phyloP scores from a whole-genome alignment of 2,113 vertebrate genomes.

The Rhabdornis inornatus region DNA sequence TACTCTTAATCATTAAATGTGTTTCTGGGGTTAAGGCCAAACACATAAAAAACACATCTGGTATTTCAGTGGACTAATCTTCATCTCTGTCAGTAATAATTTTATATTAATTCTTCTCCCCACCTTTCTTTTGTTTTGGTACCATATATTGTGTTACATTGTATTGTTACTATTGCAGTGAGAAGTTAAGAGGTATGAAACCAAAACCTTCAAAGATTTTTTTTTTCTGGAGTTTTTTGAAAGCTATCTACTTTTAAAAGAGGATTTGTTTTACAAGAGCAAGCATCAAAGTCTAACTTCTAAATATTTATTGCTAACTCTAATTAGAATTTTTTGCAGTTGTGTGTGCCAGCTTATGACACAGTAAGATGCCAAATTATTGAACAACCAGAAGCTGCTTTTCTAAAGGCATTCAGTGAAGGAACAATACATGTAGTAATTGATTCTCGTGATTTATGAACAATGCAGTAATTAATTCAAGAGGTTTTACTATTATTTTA shows the following conservation, averaged over 20 bases:
- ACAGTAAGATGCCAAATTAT: neutral
- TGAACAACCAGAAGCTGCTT: neutral
- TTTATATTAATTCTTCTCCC: neutral
- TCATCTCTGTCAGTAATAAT: neutral
- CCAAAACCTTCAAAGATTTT: neutral
- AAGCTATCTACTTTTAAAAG: neutral
- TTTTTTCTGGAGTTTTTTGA: neutral
- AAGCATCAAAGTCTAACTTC: neutral
- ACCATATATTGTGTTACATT: neutral
- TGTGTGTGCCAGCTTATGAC: neutral
- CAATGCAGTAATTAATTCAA: neutral
- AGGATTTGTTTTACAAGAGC: neutral
- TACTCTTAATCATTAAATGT: neutral
- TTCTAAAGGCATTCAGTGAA: neutral
- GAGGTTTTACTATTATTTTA: neutral
- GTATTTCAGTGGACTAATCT: neutral
- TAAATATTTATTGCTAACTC: slow-evolving; percentile 16
- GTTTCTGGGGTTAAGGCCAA: neutral
- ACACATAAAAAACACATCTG: neutral
- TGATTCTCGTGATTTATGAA: slow-evolving; percentile 30
- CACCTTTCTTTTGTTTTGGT: neutral
- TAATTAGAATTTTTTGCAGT: slow-evolving; percentile 15
- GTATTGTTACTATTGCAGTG: neutral
- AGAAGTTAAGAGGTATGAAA: neutral
- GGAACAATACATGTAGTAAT: neutral